Base-by-base conservation (phyloP, 2,113 vertebrate genomes). In the Eulemur rufifrons region DNA sequence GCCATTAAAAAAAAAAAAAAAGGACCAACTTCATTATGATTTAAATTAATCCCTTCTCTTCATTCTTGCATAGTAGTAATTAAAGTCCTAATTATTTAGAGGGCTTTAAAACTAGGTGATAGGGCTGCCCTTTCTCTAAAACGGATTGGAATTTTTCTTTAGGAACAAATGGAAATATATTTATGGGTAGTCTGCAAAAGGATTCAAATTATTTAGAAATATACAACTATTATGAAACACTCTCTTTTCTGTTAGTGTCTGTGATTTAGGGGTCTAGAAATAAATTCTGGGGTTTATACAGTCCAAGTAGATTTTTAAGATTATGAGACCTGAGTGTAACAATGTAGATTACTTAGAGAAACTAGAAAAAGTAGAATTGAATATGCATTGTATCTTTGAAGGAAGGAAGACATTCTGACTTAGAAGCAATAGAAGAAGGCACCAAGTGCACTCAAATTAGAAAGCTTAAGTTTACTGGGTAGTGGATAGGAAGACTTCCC, bases 1-100 rank as follows among this genome's bases (percentile, higher is more conserved):
- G 56, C 76, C 0, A 0, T 14, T 45, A 42, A 56, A 37, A n/a
- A 42, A 21, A 74, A 21, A 23, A 85, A 25, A 74, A 82, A 89
- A 83, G 17, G 1, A 80, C 50, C 45, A 71, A 73, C 52, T 76
- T 95, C 73, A 94, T 95, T 97, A 74, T 97, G 94, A 97, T 96
- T 98, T 97, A 97, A 97, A 97, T 97, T 56, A 86, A 83, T 80
- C 17, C 39, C 52, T 61, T 20, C 94, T 80, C 96, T 97, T 95
- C 63, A 86, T 94, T 94, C 61, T 86, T 95, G 39, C 21, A n/a
- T 50, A 74, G 78, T 93, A 89, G 66, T 95, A 92, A 95, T 88
- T 90, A 95, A 86, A 47, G 32, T 52, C 73, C 78, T 93, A 80
- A 93, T 96, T 94, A 85, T 90, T 94, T 94, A 84, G 87, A 93